phyloP scores from a whole-genome alignment of 2,888 invertebrate genomes.

The Barypeithes pellucidus region DNA sequence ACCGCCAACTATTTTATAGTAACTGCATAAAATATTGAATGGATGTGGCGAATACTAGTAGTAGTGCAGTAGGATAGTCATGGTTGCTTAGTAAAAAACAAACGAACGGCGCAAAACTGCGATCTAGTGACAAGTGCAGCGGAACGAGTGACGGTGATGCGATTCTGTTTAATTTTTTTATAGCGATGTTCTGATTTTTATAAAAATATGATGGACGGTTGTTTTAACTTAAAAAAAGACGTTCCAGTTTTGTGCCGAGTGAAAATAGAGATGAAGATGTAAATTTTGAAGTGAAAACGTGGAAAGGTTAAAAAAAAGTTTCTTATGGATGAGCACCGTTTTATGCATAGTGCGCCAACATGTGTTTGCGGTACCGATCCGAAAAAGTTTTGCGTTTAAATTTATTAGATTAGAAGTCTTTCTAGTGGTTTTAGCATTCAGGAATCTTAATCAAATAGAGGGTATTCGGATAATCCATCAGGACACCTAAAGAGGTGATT shows the following conservation, averaged over 20 bases:
- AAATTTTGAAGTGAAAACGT: constrained; percentile 1
- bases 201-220: constrained; percentile 9
- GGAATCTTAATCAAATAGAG: too few species aligned
- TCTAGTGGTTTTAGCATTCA: too few species aligned
- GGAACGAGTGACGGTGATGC: constrained; percentile 45
- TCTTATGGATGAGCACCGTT: background rate
- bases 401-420: too few species aligned
- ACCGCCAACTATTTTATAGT: constrained; percentile 55
- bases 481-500: too few species aligned
- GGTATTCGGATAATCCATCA: too few species aligned
- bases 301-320: background rate
- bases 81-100: constrained; percentile 52
- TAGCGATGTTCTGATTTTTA: constrained; percentile 3
- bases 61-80: constrained; percentile 53
- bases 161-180: constrained; percentile 26
- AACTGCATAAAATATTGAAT: constrained; percentile 55
- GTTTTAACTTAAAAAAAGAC: background rate
- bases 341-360: background rate
- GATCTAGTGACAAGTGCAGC: constrained; percentile 51
- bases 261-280: background rate
- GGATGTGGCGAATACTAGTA: constrained; percentile 47
- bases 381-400: too few species aligned
- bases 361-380: too few species aligned
- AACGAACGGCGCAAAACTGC: constrained; percentile 41
- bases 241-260: background rate